phyloP scores from a whole-genome alignment of 2,797 vertebrate genomes.

The Sebastes oblongus region DNA sequence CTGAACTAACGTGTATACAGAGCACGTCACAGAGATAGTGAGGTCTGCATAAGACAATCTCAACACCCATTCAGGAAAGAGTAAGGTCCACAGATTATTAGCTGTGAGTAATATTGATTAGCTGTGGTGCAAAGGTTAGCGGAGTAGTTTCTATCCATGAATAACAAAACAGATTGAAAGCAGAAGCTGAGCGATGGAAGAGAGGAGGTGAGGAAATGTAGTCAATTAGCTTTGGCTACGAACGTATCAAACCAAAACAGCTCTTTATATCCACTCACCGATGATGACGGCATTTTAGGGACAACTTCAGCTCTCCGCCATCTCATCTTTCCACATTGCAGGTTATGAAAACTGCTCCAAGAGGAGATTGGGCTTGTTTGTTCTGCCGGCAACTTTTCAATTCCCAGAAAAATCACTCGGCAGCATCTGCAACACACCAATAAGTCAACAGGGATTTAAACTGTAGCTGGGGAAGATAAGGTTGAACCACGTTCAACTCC shows the following conservation, averaged over 20 bases:
- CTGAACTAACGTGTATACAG: slow-evolving; percentile 34
- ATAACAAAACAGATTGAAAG: slow-evolving; percentile 23
- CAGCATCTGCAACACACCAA: slow-evolving; percentile 27
- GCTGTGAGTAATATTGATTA: slow-evolving; percentile 70
- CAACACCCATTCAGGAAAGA: slow-evolving; percentile 17
- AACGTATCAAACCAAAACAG: slow-evolving; percentile 42
- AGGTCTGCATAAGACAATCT: slow-evolving; percentile 52
- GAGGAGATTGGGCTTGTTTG: slow-evolving; percentile 34
- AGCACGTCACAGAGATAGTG: slow-evolving; percentile 49
- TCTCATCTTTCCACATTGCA: slow-evolving; percentile 34
- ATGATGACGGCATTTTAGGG: slow-evolving; percentile 15
- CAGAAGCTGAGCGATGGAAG: slow-evolving; percentile 13
- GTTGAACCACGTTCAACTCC: slow-evolving; percentile 22
- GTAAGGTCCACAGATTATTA: slow-evolving; percentile 72
- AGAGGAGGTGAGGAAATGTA: slow-evolving; percentile 7
- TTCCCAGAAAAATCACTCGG: slow-evolving; percentile 48
- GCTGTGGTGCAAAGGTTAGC: slow-evolving; percentile 67
- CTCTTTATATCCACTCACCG: slow-evolving; percentile 3
- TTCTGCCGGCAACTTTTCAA: slow-evolving; percentile 31
- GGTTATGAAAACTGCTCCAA: slow-evolving; percentile 36
- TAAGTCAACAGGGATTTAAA: slow-evolving; percentile 47
- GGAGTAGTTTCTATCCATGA: slow-evolving; percentile 14
- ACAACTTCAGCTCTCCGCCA: slow-evolving; percentile 22
- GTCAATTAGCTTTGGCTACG: slow-evolving; percentile 25
- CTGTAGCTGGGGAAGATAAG: slow-evolving; percentile 37